Conservation (phyloP, 2,888 invertebrate species). For the Tupiocoris notatus region DNA sequence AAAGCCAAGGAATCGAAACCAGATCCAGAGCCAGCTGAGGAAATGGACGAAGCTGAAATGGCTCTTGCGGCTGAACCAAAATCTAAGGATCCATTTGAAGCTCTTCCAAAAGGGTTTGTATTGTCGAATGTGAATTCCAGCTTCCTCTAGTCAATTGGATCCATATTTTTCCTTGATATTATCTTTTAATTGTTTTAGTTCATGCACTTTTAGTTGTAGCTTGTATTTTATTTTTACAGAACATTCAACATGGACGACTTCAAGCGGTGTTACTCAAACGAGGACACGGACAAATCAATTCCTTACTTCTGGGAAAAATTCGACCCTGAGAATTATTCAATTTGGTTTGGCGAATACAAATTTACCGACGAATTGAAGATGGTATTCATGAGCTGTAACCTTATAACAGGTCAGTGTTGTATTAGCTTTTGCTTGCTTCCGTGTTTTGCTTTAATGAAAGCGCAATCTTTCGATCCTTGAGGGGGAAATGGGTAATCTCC, state of each 20-base stretch:
- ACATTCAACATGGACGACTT: slow-evolving; percentile 95
- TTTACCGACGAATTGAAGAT: slow-evolving; percentile 87
- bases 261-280: slow-evolving; percentile 96
- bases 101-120: slow-evolving; percentile 77
- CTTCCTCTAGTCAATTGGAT: no score
- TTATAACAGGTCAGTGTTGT: slow-evolving; percentile 77
- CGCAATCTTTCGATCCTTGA: no score
- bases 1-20: slow-evolving; percentile 53
- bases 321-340: slow-evolving; percentile 91
- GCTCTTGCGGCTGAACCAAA: slow-evolving; percentile 74
- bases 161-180: not conserved
- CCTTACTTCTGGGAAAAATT: slow-evolving; percentile 99
- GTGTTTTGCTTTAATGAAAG: no score
- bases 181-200: not conserved
- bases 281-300: slow-evolving; percentile 87
- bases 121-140: not conserved
- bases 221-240: no score
- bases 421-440: no score
- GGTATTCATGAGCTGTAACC: slow-evolving; percentile 97
- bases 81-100: slow-evolving; percentile 87
- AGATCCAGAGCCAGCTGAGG: slow-evolving; percentile 60
- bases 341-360: slow-evolving; percentile 97
- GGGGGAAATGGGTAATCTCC: no score
- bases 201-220: no score
- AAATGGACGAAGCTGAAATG: slow-evolving; percentile 67